phyloP scores from a whole-genome alignment of 2,888 invertebrate species.

The Ryuthela nishihirai region DNA sequence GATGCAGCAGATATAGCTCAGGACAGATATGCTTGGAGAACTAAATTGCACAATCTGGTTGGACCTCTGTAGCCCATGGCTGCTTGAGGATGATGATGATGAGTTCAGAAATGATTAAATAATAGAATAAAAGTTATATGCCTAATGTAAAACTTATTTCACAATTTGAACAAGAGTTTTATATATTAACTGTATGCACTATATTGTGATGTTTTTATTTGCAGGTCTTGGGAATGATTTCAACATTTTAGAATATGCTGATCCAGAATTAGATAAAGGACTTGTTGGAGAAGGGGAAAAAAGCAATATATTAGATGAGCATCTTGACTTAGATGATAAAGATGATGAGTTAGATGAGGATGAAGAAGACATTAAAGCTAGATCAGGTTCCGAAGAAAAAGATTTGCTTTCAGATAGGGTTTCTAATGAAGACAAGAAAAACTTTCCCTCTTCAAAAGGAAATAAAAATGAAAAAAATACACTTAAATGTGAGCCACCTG shows the following conservation, averaged over 20 bases:
- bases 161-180: too few species aligned
- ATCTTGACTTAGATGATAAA: constrained; percentile 74
- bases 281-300: constrained; percentile 63
- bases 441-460: too few species aligned
- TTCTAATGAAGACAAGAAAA: constrained; percentile 10
- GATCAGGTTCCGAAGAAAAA: constrained; percentile 21
- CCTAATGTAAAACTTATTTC: too few species aligned
- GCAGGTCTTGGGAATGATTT: constrained; percentile 90
- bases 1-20: too few species aligned
- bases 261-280: constrained; percentile 79
- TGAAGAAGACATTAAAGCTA: constrained; percentile 52
- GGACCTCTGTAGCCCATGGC: too few species aligned
- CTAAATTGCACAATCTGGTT: too few species aligned
- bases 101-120: too few species aligned
- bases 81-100: too few species aligned
- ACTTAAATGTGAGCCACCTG: constrained; percentile 3
- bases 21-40: too few species aligned
- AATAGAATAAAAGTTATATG: too few species aligned
- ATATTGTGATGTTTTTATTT: constrained; percentile 45
- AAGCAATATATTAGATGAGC: constrained; percentile 70
- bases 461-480: not conserved
- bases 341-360: constrained; percentile 62
- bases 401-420: constrained; percentile 23
- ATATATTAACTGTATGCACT: too few species aligned
- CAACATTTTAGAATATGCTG: constrained; percentile 91